phyloP scores from a whole-genome alignment of 2,888 invertebrate species.

The Cactoblastis cactorum region DNA sequence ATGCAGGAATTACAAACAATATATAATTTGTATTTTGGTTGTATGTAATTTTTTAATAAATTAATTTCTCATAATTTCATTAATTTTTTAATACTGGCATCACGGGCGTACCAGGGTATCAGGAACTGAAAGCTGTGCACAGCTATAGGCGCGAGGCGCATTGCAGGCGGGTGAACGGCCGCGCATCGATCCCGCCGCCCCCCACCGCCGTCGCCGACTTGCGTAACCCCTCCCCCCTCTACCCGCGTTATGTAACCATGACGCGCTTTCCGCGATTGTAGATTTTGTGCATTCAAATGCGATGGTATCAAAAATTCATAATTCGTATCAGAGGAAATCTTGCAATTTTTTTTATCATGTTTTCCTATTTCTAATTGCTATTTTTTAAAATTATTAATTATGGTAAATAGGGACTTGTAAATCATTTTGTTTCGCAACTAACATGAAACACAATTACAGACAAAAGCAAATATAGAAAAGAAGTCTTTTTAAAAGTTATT shows the following conservation, averaged over 20 bases:
- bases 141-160: constrained; percentile 57
- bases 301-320: neutral
- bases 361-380: no score
- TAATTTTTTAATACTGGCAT: constrained; percentile 30
- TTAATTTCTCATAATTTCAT: neutral
- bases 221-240: constrained; percentile 61
- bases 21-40: no score
- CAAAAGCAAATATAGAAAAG: no score
- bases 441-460: no score
- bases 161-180: constrained; percentile 78
- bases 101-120: constrained; percentile 53
- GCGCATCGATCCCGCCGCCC: constrained; percentile 65
- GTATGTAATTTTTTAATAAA: constrained; percentile 20
- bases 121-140: constrained; percentile 46
- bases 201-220: constrained; percentile 33
- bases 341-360: no score
- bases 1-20: no score
- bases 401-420: no score
- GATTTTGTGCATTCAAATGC: constrained; percentile 25
- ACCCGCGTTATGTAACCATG: constrained; percentile 70
- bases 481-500: no score
- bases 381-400: no score
- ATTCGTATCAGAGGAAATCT: neutral
- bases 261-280: constrained; percentile 59
- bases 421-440: no score